Conservation (phyloP, 2,113 vertebrate species). For the Rhizomys pruinosus region DNA sequence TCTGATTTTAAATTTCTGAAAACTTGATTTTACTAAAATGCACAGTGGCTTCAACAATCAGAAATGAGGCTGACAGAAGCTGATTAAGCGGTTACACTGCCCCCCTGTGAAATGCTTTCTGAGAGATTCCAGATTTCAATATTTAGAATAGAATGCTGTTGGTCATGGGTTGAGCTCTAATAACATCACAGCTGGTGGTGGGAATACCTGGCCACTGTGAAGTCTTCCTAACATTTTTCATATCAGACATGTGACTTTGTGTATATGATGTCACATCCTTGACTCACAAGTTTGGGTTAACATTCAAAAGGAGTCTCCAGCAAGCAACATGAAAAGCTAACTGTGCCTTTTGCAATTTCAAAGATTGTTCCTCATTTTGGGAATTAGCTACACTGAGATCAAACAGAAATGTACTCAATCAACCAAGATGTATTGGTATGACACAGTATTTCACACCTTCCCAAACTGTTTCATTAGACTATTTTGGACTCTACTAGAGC, state of each 20-base stretch:
- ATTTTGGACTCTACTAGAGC: conserved; percentile 59
- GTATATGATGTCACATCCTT: conserved; percentile 27
- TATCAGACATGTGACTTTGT: conserved; percentile 2
- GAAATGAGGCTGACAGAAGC: conserved; percentile 80
- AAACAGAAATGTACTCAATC: conserved; percentile 73
- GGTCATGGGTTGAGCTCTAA: conserved; percentile 3
- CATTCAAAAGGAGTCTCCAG: conserved; percentile 30
- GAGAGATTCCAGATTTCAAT: conserved; percentile 60
- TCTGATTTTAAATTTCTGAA: conserved; percentile 82
- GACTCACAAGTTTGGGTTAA: conserved; percentile 40
- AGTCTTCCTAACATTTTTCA: conserved; percentile 33
- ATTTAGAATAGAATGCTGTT: conserved; percentile 27
- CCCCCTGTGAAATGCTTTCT: conserved; percentile 79
- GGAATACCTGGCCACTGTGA: neutral
- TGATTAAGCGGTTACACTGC: conserved; percentile 81
- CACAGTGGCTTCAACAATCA: conserved; percentile 77
- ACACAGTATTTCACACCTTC: conserved; percentile 65
- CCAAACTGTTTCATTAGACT: conserved; percentile 65
- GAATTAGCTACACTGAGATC: conserved; percentile 36
- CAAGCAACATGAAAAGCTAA: neutral
- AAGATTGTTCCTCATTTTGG: conserved; percentile 46
- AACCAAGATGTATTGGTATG: conserved; percentile 63
- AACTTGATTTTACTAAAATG: conserved; percentile 84
- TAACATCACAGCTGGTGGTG: conserved; percentile 12
- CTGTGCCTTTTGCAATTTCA: neutral